Evolutionary conservation across 2,113 vertebrate genomes (phyloP).

Genomic region (Heterotis niloticus): DNA sequence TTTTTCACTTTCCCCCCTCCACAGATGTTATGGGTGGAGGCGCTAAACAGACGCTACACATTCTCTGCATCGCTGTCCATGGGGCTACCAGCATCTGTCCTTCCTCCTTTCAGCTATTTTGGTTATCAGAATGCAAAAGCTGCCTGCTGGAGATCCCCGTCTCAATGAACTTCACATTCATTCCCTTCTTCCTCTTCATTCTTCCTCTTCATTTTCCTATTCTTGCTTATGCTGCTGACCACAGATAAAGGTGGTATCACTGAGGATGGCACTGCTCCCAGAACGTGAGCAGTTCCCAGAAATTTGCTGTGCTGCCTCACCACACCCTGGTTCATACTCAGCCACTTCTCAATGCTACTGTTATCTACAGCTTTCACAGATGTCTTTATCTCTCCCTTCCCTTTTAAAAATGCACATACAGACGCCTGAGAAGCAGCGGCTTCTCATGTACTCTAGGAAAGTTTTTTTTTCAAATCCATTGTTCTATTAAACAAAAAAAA

Average conservation of each 20-base stretch:
- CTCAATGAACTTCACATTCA: not conserved
- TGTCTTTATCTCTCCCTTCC: not conserved
- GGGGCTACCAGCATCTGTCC: conserved; percentile 32
- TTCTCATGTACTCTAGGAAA: too few species aligned
- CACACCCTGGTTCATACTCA: too few species aligned
- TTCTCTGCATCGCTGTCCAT: too few species aligned
- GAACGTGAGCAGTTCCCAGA: not conserved
- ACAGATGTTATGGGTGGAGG: not conserved
- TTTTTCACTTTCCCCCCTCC: not conserved
- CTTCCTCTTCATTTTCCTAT: not conserved
- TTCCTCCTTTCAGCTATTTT: conserved; percentile 21
- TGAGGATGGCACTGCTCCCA: not conserved
- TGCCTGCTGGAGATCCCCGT: conserved; percentile 8
- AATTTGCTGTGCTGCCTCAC: not conserved
- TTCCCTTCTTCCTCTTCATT: not conserved
- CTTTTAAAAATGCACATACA: not conserved
- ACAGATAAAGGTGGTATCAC: conserved; percentile 4
- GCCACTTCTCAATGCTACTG: not conserved
- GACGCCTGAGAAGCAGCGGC: not conserved
- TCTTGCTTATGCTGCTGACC: not conserved
- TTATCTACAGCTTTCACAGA: not conserved
- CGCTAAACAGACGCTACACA: too few species aligned
- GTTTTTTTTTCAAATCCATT: too few species aligned
- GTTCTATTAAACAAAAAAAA: too few species aligned
- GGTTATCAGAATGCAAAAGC: conserved; percentile 27